Conservation (phyloP, 2,888 invertebrate species). For the Drosophila niveifrons region DNA sequence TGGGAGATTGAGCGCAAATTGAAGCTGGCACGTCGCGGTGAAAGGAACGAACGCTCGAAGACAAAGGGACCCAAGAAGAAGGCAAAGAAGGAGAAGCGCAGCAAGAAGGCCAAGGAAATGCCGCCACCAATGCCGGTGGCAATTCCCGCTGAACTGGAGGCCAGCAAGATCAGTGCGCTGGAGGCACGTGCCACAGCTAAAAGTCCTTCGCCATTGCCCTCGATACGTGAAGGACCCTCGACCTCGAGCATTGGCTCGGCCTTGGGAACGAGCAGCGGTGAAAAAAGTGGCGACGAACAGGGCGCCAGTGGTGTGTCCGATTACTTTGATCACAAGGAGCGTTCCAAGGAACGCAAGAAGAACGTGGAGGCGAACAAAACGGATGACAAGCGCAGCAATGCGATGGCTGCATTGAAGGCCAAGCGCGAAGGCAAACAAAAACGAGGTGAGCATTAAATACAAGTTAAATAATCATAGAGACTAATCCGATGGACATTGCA, state of each 20-base stretch:
- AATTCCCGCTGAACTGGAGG: slow-evolving; percentile 32
- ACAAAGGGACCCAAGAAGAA: slow-evolving; percentile 86
- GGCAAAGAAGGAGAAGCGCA: slow-evolving; percentile 63
- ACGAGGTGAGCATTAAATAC: slow-evolving; percentile 86
- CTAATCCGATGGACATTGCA: slow-evolving; percentile 40
- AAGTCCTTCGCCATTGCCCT: slow-evolving; percentile 61
- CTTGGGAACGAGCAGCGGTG: slow-evolving; percentile 50
- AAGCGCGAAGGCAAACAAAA: slow-evolving; percentile 95
- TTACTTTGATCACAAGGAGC: slow-evolving; percentile 90
- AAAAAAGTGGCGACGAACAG: slow-evolving; percentile 64
- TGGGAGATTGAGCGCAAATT: slow-evolving; percentile 98
- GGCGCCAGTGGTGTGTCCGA: slow-evolving; percentile 68
- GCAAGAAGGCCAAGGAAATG: slow-evolving; percentile 48
- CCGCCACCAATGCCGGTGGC: slow-evolving; percentile 35
- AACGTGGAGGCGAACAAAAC: slow-evolving; percentile 95
- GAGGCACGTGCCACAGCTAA: slow-evolving; percentile 46
- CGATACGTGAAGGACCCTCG: slow-evolving; percentile 53
- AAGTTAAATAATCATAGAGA: not conserved
- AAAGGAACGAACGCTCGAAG: slow-evolving; percentile 87
- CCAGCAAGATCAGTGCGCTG: slow-evolving; percentile 29
- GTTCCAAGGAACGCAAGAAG: slow-evolving; percentile 93
- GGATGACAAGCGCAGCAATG: slow-evolving; percentile 95
- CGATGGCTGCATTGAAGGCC: slow-evolving; percentile 96
- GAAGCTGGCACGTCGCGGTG: slow-evolving; percentile 92
- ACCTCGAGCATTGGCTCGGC: slow-evolving; percentile 53